Base-by-base conservation (phyloP, 2,888 invertebrate genomes). In the Eurois occulta region DNA sequence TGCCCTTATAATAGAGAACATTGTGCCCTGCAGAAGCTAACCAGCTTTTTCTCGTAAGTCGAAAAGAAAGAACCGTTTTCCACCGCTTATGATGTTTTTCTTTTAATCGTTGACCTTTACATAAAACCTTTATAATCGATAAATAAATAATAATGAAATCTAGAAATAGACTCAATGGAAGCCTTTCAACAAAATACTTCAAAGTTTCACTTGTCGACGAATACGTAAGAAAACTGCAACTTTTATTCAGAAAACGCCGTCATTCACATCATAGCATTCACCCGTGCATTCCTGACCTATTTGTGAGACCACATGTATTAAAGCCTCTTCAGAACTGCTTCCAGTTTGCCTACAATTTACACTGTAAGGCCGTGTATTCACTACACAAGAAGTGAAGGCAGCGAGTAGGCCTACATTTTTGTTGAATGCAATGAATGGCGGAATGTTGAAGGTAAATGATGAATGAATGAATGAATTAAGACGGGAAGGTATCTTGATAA, bases 221-320 rank as follows among this genome's bases (percentile, higher is more conserved):
- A 55, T 64, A 73, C 18, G 35, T 62, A 73, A 83, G 79, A 73
- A 86, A 75, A 68, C 35, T 71, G 72, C 62, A 78, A 86, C 73
- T 68, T 35, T 86, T 65, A 66, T 72, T 52, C 71, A 74, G 62
- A 83, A 77, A 84, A 68, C 69, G 55, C 41, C 77, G 32, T 72
- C 52, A 72, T 84, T 73, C 84, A 75, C n/a, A 68, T 75, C 66
- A 76, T 67, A 38, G 64, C 77, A 72, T 77, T 80, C 78, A 83
- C 60, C 71, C 76, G 46, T 86, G 68, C 60, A 60, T 76, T 84
- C 69, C 78, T 88, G 87, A 88, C 87, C 87, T 78, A 87, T 84
- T 84, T 87, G 68, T 84, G 64, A 84, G 87, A 87, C 80, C 84
- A 84, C 78, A 78, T 79, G 70, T 81, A 79, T 80, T 87, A 83